phyloP scores from a whole-genome alignment of 2,888 invertebrate species.

The Mesorhabditis belari region DNA sequence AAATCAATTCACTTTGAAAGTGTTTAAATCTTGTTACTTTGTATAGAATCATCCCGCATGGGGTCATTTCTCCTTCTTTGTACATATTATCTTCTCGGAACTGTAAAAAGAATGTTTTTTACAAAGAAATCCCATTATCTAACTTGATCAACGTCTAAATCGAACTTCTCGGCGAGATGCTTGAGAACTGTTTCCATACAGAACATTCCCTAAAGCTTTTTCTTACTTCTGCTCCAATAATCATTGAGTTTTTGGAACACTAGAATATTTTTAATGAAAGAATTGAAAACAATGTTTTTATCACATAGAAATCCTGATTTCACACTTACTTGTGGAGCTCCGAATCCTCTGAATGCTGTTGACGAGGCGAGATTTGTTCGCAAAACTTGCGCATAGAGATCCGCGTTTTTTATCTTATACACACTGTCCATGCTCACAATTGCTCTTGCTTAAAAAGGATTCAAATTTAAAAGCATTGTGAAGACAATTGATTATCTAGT shows the following conservation, averaged over 20 bases:
- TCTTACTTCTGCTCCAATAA: too few species aligned
- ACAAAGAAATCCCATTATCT: too few species aligned
- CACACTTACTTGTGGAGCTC: slow-evolving; percentile 82
- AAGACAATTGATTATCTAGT: too few species aligned
- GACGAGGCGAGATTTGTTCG: slow-evolving; percentile 83
- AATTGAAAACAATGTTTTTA: too few species aligned
- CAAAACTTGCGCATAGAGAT: slow-evolving; percentile 66
- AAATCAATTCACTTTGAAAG: too few species aligned
- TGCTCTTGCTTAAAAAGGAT: slow-evolving; percentile 68
- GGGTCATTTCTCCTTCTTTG: slow-evolving; percentile 70
- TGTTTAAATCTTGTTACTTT: too few species aligned
- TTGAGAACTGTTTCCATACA: slow-evolving; percentile 72
- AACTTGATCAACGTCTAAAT: slow-evolving; percentile 37
- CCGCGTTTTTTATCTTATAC: slow-evolving; percentile 70
- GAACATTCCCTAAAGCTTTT: too few species aligned
- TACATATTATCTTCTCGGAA: slow-evolving; percentile 70
- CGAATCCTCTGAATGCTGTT: slow-evolving; percentile 76
- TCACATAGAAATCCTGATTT: too few species aligned
- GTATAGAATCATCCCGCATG: slow-evolving; percentile 69
- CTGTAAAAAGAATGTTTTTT: too few species aligned
- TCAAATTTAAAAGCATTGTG: too few species aligned
- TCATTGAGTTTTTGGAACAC: too few species aligned
- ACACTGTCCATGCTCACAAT: slow-evolving; percentile 77
- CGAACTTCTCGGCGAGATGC: slow-evolving; percentile 64
- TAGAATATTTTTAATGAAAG: too few species aligned